Evolutionary conservation across 64 coral and sea anemone genomes (phyloP).

Genomic region (Stichodactyla mertensii): DNA sequence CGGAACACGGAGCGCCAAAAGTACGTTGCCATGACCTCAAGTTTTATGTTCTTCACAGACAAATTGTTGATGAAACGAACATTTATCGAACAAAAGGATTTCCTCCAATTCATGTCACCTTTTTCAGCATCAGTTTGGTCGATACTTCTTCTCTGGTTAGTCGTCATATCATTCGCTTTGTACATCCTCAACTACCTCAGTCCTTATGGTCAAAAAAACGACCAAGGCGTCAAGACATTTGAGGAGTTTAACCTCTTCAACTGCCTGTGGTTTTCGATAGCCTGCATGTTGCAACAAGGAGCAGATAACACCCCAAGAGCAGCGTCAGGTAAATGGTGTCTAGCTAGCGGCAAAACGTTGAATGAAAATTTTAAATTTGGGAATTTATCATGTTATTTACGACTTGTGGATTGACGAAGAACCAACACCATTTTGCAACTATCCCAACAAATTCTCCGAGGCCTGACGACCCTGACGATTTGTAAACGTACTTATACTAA

Average conservation of each 20-base stretch:
- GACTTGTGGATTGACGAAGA: too few relatives aligned
- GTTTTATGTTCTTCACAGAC: slow-evolving; percentile 64
- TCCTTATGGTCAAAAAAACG: slow-evolving; percentile 45
- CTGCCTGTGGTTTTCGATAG: slow-evolving; percentile 33
- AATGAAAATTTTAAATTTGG: too few relatives aligned
- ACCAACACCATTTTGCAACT: too few relatives aligned
- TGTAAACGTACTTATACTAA: too few relatives aligned
- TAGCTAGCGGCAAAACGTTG: too few relatives aligned
- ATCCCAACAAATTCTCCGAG: too few relatives aligned
- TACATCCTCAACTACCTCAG: slow-evolving; percentile 45
- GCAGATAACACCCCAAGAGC: slow-evolving; percentile 25
- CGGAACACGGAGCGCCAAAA: slow-evolving; percentile 31
- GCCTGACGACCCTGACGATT: too few relatives aligned
- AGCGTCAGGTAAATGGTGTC: slow-evolving; percentile 7
- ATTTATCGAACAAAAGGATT: neutral
- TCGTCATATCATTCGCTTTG: neutral
- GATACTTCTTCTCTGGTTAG: neutral
- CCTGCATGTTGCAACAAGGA: slow-evolving; percentile 37
- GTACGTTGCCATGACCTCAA: slow-evolving; percentile 32
- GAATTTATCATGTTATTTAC: too few relatives aligned
- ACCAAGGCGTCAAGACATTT: slow-evolving; percentile 16
- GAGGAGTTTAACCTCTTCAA: slow-evolving; percentile 30
- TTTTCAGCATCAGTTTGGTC: slow-evolving; percentile 11
- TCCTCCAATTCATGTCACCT: slow-evolving; percentile 44
- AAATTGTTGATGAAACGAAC: slow-evolving; percentile 47